phyloP scores from a whole-genome alignment of 2,888 invertebrate species.

The Ophonus ardosiacus region DNA sequence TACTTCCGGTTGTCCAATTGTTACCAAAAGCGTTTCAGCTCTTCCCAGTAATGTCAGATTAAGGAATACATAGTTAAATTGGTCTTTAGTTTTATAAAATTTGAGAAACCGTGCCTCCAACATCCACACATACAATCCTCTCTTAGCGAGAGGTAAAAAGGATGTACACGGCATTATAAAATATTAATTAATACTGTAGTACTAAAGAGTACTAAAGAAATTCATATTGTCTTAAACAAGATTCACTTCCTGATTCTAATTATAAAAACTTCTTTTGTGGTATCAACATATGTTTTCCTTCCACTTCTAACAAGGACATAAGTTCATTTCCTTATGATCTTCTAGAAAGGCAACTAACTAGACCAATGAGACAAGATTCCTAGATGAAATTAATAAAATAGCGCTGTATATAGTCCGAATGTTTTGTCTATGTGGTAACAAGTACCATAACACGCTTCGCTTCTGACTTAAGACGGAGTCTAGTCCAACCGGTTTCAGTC shows the following conservation, averaged over 20 bases:
- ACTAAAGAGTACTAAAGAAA: not conserved
- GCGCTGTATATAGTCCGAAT: slow-evolving; percentile 26
- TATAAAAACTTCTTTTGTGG: not conserved
- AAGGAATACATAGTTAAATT: no score
- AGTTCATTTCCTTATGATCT: not conserved
- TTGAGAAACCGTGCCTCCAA: no score
- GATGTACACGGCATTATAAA: not conserved
- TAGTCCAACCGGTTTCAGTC: slow-evolving; percentile 30
- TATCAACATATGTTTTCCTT: not conserved
- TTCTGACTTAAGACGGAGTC: not conserved
- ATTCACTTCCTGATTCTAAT: not conserved
- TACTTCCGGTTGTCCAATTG: no score
- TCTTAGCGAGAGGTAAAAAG: no score
- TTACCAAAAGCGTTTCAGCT: no score
- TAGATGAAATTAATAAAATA: slow-evolving; percentile 35
- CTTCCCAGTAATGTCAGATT: no score
- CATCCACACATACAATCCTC: no score
- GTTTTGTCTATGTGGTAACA: slow-evolving; percentile 20
- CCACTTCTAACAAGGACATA: not conserved
- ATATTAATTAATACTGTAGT: not conserved
- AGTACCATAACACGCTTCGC: not conserved
- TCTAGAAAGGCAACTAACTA: slow-evolving; percentile 5
- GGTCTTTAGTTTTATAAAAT: no score
- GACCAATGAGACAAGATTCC: not conserved
- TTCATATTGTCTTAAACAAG: not conserved